phyloP scores from a whole-genome alignment of 1,140 invertebrate genomes.

The Leptopilina clavipes region DNA sequence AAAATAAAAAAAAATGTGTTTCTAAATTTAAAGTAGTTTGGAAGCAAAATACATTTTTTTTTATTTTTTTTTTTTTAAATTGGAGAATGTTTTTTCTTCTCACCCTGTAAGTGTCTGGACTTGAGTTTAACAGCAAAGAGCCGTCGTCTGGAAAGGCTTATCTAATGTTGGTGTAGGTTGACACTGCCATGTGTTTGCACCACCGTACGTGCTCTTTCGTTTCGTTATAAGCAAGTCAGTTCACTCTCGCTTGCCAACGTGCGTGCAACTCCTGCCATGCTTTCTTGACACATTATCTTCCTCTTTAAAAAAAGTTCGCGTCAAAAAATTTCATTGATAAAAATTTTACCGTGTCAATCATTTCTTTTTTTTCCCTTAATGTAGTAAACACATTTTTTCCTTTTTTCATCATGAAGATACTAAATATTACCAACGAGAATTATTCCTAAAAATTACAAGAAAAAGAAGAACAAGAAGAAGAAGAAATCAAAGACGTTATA shows the following conservation, averaged over 20 bases:
- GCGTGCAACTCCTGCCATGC: constrained; percentile 54
- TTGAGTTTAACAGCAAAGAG: constrained; percentile 51
- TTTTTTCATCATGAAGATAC: too few species aligned
- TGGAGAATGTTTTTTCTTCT: constrained; percentile 38
- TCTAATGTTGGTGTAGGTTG: constrained; percentile 68
- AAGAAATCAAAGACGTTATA: background rate
- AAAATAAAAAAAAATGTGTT: background rate
- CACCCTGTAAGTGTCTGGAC: constrained; percentile 24
- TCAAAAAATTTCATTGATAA: background rate
- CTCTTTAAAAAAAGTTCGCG: background rate
- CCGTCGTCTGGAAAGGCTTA: constrained; percentile 62
- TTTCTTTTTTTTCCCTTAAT: background rate
- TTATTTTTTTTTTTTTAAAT: background rate
- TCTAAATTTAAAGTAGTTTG: background rate
- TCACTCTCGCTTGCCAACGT: constrained; percentile 67
- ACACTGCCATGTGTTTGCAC: constrained; percentile 59
- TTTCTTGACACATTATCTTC: constrained; percentile 52
- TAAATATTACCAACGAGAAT: too few species aligned
- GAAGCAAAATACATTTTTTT: background rate
- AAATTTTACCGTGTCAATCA: background rate
- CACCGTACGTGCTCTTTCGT: constrained; percentile 53
- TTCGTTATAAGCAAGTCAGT: constrained; percentile 59
- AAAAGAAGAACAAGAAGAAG: background rate
- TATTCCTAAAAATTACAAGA: background rate
- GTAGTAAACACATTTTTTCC: background rate